Percentiles rank a stretch among this genome's conserved stretches.
phyloP scores from a whole-genome alignment of 1,140 invertebrate genomes.

The Pollicipes pollicipes region DNA sequence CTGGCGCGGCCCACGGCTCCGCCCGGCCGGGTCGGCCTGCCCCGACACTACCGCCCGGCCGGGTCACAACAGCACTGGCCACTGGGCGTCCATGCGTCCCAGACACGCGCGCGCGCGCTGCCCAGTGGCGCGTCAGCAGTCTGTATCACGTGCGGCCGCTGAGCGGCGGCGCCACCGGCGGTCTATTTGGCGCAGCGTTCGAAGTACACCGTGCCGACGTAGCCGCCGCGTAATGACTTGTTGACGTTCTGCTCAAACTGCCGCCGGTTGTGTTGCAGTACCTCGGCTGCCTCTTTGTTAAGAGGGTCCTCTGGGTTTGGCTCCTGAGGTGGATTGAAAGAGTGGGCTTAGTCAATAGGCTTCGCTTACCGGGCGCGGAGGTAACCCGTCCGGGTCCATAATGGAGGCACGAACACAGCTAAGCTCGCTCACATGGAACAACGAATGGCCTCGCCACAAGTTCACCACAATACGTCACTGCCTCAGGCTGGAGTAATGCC shows the following conservation, averaged over 20 bases:
- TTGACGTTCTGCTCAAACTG: slow-evolving; percentile 91
- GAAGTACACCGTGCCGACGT: slow-evolving; percentile 80
- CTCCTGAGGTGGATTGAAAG: too few relatives aligned
- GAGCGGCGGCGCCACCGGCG: slow-evolving; percentile 10
- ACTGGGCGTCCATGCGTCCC: background rate
- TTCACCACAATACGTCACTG: too few relatives aligned
- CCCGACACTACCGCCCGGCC: background rate
- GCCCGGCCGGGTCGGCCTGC: too few relatives aligned
- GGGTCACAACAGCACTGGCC: background rate
- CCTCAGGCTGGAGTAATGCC: too few relatives aligned
- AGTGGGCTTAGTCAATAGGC: too few relatives aligned
- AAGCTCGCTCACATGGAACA: too few relatives aligned
- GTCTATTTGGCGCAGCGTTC: slow-evolving; percentile 82
- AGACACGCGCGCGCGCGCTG: too few relatives aligned
- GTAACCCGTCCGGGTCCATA: too few relatives aligned
- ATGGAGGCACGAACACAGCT: too few relatives aligned
- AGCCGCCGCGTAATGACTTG: slow-evolving; percentile 87
- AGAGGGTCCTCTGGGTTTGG: slow-evolving; percentile 25
- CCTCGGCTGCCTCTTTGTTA: slow-evolving; percentile 97
- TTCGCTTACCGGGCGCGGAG: too few relatives aligned
- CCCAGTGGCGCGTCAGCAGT: background rate
- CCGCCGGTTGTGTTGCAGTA: slow-evolving; percentile 79
- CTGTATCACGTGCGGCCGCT: slow-evolving; percentile 28
- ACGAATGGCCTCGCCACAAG: too few relatives aligned
- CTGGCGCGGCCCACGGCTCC: background rate